A percentile compares a stretch with the other conserved stretches of the same genome.
These are phyloP conservation scores for Channa maculata DNA, from an alignment of 2,113 vertebrate species.

Conservation along the genomic window DNA sequence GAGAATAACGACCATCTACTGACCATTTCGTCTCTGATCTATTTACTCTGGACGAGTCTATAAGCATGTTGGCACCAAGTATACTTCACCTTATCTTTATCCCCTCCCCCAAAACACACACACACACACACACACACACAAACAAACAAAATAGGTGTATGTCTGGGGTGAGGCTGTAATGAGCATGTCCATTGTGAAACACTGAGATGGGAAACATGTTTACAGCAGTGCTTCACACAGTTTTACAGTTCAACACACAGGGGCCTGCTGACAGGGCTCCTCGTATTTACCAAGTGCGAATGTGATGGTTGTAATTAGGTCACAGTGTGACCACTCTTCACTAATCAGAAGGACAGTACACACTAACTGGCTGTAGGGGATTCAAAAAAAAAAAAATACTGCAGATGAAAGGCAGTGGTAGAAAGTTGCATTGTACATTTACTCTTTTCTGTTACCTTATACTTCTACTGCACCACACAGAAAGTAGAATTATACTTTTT, in stretches of 20 bases:
- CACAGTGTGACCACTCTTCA: background rate
- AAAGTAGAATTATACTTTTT: too few species aligned
- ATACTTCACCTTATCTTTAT: too few species aligned
- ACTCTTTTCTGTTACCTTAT: too few species aligned
- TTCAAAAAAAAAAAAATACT: too few species aligned
- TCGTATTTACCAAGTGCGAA: background rate
- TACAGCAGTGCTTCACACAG: background rate
- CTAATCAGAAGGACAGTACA: too few species aligned
- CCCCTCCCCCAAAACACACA: too few species aligned
- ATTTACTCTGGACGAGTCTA: background rate
- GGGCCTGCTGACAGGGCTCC: slow-evolving; percentile 46
- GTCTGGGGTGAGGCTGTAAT: background rate
- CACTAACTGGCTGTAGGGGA: too few species aligned
- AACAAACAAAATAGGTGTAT: background rate
- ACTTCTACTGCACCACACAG: too few species aligned
- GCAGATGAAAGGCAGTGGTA: too few species aligned
- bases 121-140: background rate
- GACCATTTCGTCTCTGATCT: background rate
- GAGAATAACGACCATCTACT: background rate
- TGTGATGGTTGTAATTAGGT: background rate
- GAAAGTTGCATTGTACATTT: too few species aligned
- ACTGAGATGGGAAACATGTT: slow-evolving; percentile 21
- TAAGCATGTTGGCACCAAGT: background rate
- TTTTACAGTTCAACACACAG: slow-evolving; percentile 38
- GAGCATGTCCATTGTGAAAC: slow-evolving; percentile 22